These are phyloP conservation scores for Hippasteria phrygiana DNA, from an alignment of 53 echinoderm and acorn worm genomes.

Conservation along the genomic window DNA sequence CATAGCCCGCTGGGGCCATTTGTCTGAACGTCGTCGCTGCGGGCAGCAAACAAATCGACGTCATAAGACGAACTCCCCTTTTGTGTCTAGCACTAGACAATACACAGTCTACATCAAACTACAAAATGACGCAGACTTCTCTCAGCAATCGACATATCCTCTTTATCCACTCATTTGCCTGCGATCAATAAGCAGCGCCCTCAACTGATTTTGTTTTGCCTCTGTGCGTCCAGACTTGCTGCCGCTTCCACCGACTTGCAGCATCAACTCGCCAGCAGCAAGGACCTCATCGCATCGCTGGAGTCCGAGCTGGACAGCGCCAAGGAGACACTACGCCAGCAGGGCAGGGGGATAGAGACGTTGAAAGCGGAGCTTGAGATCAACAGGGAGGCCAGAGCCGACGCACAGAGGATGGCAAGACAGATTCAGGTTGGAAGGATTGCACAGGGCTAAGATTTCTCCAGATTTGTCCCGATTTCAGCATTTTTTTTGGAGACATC, in stretches of 20 bases:
- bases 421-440: constrained; percentile 18
- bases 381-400: constrained; percentile 10
- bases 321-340: neutral
- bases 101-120: no score
- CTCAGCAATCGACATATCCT: no score
- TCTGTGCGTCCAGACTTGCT: constrained; percentile 5
- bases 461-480: no score
- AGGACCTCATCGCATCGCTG: neutral
- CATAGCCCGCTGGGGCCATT: no score
- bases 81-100: no score
- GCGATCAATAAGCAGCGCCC: neutral
- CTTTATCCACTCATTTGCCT: no score
- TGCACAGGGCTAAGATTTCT: neutral
- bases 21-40: no score
- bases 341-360: neutral
- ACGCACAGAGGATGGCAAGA: constrained; percentile 10
- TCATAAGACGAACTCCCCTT: no score
- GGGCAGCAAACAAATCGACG: no score
- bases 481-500: no score
- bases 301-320: constrained; percentile 13
- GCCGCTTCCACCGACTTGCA: neutral
- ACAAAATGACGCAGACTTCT: no score
- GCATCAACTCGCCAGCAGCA: neutral
- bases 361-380: constrained; percentile 3
- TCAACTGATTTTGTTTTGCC: neutral